Conservation (phyloP, 2,113 vertebrate species). For the Holacanthus passer region DNA sequence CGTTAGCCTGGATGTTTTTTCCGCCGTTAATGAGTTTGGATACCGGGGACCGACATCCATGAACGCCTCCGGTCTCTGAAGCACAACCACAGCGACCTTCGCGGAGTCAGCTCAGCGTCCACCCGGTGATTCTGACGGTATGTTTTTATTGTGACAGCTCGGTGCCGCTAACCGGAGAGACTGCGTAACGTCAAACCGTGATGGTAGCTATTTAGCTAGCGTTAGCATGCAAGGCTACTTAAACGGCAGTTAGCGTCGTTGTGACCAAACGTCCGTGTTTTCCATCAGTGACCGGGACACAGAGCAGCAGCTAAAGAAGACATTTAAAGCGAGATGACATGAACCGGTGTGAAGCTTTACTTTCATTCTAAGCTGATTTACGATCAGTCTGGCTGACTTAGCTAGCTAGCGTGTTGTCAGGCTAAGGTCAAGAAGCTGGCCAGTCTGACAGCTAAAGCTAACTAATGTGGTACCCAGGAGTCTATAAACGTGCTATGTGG, state of each 20-base stretch:
- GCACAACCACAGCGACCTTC: constrained; percentile 4
- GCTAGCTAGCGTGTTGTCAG: constrained; percentile 68
- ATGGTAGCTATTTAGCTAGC: constrained; percentile 57
- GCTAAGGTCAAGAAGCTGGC: constrained; percentile 82
- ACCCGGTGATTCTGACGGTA: constrained; percentile 38
- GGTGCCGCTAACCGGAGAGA: constrained; percentile 30
- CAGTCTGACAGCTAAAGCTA: constrained; percentile 66
- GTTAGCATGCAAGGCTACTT: constrained; percentile 60
- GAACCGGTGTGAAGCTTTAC: not conserved
- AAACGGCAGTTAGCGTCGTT: constrained; percentile 31
- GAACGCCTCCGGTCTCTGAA: not conserved
- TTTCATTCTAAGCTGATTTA: not conserved
- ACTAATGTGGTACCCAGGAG: constrained; percentile 30
- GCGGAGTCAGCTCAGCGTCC: not conserved
- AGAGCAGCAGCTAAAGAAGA: not conserved
- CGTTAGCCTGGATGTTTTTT: constrained; percentile 69
- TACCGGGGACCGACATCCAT: constrained; percentile 37
- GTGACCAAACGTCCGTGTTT: constrained; percentile 38
- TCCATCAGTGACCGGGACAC: not conserved
- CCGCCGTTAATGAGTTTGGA: constrained; percentile 45
- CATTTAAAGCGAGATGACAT: not conserved
- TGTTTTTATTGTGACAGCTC: constrained; percentile 50
- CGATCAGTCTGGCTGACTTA: constrained; percentile 16
- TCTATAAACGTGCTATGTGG: constrained; percentile 23
- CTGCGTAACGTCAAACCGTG: constrained; percentile 65